phyloP scores from a whole-genome alignment of 2,797 vertebrate species.

The Spea hammondii region DNA sequence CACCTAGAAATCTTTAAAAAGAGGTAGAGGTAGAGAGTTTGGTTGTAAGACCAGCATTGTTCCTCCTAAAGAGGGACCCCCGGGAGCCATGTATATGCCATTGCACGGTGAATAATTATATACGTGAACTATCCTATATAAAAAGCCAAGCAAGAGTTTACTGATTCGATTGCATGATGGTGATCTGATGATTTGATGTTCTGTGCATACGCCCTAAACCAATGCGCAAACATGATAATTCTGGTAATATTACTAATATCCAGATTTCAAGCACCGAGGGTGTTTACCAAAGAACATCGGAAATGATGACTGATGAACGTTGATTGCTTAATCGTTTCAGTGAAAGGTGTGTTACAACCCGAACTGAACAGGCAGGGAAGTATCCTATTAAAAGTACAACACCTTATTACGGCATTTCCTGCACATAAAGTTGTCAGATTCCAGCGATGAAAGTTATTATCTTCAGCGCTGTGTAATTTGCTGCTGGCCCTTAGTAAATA shows the following conservation, averaged over 20 bases:
- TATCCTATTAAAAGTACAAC: not conserved
- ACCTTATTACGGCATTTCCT: not conserved
- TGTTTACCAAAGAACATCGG: not conserved
- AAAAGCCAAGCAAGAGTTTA: not conserved
- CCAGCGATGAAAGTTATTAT: not conserved
- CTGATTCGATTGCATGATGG: not conserved
- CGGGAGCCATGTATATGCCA: no score
- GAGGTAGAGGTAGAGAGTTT: no score
- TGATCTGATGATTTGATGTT: not conserved
- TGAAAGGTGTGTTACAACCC: not conserved
- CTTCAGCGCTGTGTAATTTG: no score
- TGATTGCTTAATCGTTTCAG: conserved; percentile 4
- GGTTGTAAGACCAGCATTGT: no score
- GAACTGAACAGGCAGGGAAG: not conserved
- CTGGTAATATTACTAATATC: not conserved
- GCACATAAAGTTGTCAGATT: not conserved
- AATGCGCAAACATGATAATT: not conserved
- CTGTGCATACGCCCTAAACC: not conserved
- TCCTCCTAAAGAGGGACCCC: no score
- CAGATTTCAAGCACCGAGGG: not conserved
- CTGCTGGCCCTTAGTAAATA: no score
- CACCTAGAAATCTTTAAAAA: no score
- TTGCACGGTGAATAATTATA: no score
- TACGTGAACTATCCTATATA: no score
- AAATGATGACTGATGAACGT: not conserved